These are phyloP conservation scores for Liparis tanakae DNA, from an alignment of 2,797 vertebrate species.

Conservation along the genomic window DNA sequence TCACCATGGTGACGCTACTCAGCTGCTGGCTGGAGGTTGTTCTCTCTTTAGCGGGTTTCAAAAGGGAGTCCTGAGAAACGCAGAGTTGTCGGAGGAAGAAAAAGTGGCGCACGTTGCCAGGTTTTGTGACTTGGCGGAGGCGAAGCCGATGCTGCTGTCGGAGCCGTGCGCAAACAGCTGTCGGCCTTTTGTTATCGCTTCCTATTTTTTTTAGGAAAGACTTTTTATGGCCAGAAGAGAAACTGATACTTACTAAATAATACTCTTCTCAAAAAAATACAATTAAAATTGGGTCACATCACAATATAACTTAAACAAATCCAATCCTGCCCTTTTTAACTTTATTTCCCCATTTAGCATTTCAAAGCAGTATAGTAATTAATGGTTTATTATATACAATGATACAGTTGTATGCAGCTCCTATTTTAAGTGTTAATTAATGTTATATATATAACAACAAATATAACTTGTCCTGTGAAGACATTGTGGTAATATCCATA, in stretches of 20 bases:
- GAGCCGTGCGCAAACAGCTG: constrained; percentile 35
- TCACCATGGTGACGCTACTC: background rate
- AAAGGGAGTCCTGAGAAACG: background rate
- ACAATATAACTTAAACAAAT: background rate
- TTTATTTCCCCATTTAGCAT: background rate
- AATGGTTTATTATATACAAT: background rate
- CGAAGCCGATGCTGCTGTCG: constrained; percentile 15
- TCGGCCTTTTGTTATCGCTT: background rate
- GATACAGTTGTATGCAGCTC: background rate
- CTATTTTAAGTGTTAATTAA: background rate
- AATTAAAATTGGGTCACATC: too few relatives aligned
- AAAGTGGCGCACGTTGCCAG: background rate
- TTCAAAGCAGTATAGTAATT: too few relatives aligned
- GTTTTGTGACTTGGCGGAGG: constrained; percentile 6
- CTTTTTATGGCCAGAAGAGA: background rate
- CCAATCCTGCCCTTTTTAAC: background rate
- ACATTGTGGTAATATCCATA: background rate
- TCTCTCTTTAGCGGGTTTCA: background rate
- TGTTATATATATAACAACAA: background rate
- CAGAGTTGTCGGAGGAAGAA: background rate
- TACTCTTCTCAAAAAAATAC: background rate
- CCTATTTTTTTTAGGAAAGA: background rate
- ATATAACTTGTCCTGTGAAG: background rate
- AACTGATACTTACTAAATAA: background rate
- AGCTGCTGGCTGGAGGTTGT: background rate